Conservation (phyloP, 2,888 invertebrate species). For the Ectropis crepuscularia region DNA sequence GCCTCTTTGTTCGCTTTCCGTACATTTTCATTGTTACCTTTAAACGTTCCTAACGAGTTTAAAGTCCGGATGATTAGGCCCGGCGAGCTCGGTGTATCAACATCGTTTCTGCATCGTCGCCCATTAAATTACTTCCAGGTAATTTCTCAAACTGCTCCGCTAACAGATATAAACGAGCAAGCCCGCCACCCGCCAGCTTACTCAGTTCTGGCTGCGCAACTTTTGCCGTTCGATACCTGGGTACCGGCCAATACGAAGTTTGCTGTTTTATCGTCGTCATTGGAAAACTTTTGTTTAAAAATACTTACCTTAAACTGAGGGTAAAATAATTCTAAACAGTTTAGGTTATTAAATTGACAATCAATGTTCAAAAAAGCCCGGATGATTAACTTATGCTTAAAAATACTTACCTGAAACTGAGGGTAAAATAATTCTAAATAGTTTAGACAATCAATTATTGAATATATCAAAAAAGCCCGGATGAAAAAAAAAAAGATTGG, state of each 20-base stretch:
- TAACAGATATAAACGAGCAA: slow-evolving; percentile 23
- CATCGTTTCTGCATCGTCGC: slow-evolving; percentile 11
- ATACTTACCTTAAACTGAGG: too few relatives aligned
- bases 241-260: neutral
- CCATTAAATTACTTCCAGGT: slow-evolving; percentile 18
- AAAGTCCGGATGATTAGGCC: neutral
- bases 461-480: too few relatives aligned
- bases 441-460: too few relatives aligned
- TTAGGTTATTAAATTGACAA: too few relatives aligned
- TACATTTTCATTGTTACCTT: neutral
- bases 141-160: slow-evolving; percentile 22
- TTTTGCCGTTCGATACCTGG: slow-evolving; percentile 12
- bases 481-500: too few relatives aligned
- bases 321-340: too few relatives aligned
- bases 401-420: too few relatives aligned
- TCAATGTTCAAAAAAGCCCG: too few relatives aligned
- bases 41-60: neutral
- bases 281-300: too few relatives aligned
- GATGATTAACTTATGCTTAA: too few relatives aligned
- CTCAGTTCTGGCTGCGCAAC: slow-evolving; percentile 10
- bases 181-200: slow-evolving; percentile 16
- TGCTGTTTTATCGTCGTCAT: neutral
- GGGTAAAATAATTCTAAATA: too few relatives aligned
- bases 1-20: too few relatives aligned
- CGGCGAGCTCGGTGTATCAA: slow-evolving; percentile 13